These are phyloP conservation scores for Epinephelus awoara DNA, from an alignment of 2,797 vertebrate species.

Conservation along the genomic window DNA sequence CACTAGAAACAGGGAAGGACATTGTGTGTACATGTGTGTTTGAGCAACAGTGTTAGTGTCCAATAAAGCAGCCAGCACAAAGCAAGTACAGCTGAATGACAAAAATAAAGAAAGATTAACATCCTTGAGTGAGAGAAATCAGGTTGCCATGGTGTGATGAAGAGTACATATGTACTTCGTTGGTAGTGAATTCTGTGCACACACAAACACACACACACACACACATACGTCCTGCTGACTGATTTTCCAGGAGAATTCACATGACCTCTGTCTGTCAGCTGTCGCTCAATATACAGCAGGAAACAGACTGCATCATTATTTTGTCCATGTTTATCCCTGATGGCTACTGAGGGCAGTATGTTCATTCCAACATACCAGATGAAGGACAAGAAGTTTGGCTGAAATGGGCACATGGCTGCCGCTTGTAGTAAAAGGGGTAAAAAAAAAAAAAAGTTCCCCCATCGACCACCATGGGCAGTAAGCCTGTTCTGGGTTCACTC, in stretches of 20 bases:
- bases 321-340: not conserved
- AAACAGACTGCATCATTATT: conserved; percentile 7
- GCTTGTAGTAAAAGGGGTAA: not conserved
- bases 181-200: not conserved
- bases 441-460: no score
- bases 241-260: conserved; percentile 50
- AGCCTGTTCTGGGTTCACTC: no score
- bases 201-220: not conserved
- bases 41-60: conserved; percentile 14
- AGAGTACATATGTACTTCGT: not conserved
- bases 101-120: conserved; percentile 19
- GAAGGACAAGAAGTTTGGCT: not conserved
- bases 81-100: conserved; percentile 16
- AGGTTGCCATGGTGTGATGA: not conserved
- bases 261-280: conserved; percentile 53
- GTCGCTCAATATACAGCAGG: conserved; percentile 54
- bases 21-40: not conserved
- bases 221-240: not conserved
- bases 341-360: not conserved
- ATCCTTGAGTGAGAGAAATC: conserved; percentile 23
- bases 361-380: not conserved
- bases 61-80: conserved; percentile 23
- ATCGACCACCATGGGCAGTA: no score
- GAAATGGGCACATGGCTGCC: not conserved
- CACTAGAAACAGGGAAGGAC: not conserved